A percentile compares a stretch with the other conserved stretches of the same genome.
Evolutionary conservation across 2,888 invertebrate species (phyloP).

Genomic region (Lasioglossum oenotherae): DNA sequence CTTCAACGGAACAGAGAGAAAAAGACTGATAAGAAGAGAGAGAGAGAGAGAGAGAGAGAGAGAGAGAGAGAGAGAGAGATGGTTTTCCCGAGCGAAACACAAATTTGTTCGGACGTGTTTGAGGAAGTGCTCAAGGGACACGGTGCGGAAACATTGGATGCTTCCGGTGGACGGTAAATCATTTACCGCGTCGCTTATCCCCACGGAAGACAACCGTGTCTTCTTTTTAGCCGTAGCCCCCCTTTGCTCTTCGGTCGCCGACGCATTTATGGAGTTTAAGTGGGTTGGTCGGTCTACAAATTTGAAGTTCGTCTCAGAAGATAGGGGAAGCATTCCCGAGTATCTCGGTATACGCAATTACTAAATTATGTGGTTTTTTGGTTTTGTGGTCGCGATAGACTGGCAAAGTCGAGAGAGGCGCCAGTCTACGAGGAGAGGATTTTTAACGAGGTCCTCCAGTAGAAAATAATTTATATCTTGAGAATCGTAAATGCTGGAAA

Average conservation of each 20-base stretch:
- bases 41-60: background rate
- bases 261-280: background rate
- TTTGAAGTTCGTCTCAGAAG: background rate
- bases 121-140: constrained; percentile 32
- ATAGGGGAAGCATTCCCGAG: background rate
- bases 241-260: background rate
- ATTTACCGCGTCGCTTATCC: constrained; percentile 49
- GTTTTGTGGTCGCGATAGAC: background rate
- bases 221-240: background rate
- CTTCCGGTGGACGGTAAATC: constrained; percentile 45
- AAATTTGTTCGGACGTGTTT: constrained; percentile 46
- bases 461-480: background rate
- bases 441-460: background rate
- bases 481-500: background rate
- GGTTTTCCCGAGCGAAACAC: constrained; percentile 35
- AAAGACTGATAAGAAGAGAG: background rate
- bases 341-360: background rate
- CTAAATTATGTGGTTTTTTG: background rate
- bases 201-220: constrained; percentile 2
- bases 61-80: background rate
- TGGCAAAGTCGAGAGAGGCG: background rate
- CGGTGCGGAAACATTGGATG: constrained; percentile 37
- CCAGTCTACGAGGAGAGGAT: background rate
- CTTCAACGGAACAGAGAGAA: background rate
- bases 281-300: background rate